Base-by-base conservation (phyloP, 2,888 invertebrate species). In the Drosophila kanekoi region DNA sequence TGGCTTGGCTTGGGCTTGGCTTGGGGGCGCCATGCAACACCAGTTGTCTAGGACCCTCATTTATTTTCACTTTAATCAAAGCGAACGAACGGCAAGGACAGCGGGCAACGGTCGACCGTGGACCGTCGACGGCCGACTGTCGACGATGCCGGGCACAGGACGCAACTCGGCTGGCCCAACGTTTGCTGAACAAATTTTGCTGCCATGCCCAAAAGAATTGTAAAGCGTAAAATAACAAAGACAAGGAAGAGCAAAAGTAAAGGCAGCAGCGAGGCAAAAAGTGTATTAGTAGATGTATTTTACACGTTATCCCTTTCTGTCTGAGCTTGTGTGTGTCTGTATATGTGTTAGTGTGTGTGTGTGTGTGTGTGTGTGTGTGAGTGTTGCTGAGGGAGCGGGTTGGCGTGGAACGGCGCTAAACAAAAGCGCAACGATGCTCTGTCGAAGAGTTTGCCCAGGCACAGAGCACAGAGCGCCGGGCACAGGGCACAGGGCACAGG, bases 51-150 rank as follows among this genome's bases (percentile, higher is more conserved):
- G 83, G 83, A 87, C 83, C 87, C 87, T 83, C 83, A 86, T 83
- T 83, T 84, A 83, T 83, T 86, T 86, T 86, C 87, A 84, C 87
- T 83, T 83, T 83, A 83, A 83, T 83, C 83, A 83, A 83, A 83
- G 83, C 84, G 69, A 84, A 86, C 81, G 68, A 86, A 86, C 72
- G 73, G 78, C 78, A 76, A 67, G 57, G 54, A 72, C 60, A 61
- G 61, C 63, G 47, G 63, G 45, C 56, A 38, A 10, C 23, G 10
- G 65, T 62, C 60, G 59, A 72, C 57, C 23, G 23, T 8, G 8
- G 23, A 28, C 23, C 23, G 23, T 8, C 23, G 23, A 28, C 23
- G 23, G 23, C 23, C 23, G 2, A 28, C 23, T 28, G 23, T 28
- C 23, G 23, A 28, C 23, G 57, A 53, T 43, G 45, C 53, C 4